phyloP scores from a whole-genome alignment of 2,113 vertebrate species.

The Ammodytes marinus region DNA sequence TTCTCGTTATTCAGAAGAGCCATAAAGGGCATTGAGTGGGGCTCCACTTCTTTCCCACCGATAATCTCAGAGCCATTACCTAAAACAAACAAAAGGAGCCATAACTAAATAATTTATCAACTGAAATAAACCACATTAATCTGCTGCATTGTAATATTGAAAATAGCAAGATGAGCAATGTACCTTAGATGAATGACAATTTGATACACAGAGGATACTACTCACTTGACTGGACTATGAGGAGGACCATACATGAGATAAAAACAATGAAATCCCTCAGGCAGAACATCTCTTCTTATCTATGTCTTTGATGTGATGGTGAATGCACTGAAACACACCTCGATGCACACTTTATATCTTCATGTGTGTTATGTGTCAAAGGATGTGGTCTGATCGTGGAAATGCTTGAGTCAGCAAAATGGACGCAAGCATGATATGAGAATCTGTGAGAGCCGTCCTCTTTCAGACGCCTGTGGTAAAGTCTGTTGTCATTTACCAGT shows the following conservation, averaged over 20 bases:
- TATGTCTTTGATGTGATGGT: background rate
- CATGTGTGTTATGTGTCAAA: conserved; percentile 44
- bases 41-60: conserved; percentile 56
- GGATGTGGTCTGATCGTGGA: conserved; percentile 66
- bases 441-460: background rate
- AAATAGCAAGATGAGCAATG: background rate
- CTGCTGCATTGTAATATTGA: background rate
- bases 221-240: conserved; percentile 60
- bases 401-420: conserved; percentile 41
- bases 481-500: conserved; percentile 26
- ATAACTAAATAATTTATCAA: background rate
- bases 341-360: background rate
- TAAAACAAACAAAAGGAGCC: conserved; percentile 11
- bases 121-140: background rate
- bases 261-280: background rate
- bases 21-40: conserved; percentile 77
- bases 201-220: background rate
- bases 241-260: conserved; percentile 21
- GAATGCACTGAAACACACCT: conserved; percentile 19
- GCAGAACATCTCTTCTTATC: conserved; percentile 41
- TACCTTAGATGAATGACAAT: background rate
- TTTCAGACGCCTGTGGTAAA: background rate
- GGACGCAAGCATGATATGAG: background rate
- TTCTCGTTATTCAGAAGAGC: conserved; percentile 41
- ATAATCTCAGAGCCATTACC: conserved; percentile 73